Percentiles rank a stretch among this genome's conserved stretches.
Conservation (phyloP, 2,888 invertebrate species). For the Piscicola geometra region DNA sequence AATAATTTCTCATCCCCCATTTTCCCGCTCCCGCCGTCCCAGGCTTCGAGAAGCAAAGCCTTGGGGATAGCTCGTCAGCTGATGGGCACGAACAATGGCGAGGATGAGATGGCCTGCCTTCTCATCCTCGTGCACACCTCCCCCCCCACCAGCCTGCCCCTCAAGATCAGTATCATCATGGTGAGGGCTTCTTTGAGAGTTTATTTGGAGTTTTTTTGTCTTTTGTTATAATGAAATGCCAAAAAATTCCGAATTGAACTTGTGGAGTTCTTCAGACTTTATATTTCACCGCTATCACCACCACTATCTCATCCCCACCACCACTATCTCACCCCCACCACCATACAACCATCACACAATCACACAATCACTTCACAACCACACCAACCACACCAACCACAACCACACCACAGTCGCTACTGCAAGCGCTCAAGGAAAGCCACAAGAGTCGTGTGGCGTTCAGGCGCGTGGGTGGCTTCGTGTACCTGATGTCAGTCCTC, state of each 20-base stretch:
- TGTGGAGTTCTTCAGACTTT: too few relatives aligned
- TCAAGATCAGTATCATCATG: slow-evolving; percentile 80
- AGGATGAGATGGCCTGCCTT: slow-evolving; percentile 90
- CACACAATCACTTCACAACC: neutral
- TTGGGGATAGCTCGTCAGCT: slow-evolving; percentile 62
- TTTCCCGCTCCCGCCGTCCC: slow-evolving; percentile 45
- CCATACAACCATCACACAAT: neutral
- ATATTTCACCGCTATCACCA: too few relatives aligned
- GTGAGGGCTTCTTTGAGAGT: slow-evolving; percentile 41
- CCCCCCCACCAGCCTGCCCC: slow-evolving; percentile 70
- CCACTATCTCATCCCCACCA: neutral
- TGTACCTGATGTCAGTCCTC: slow-evolving; percentile 90
- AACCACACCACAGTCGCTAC: slow-evolving; percentile 62
- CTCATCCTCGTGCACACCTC: slow-evolving; percentile 87
- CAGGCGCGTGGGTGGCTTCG: slow-evolving; percentile 94
- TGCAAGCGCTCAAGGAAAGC: slow-evolving; percentile 85
- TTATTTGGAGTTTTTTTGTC: too few relatives aligned
- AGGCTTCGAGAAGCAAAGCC: slow-evolving; percentile 65
- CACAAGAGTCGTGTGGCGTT: slow-evolving; percentile 93
- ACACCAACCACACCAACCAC: neutral
- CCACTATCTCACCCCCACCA: neutral
- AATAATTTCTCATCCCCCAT: too few relatives aligned
- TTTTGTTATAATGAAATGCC: too few relatives aligned
- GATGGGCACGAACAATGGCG: slow-evolving; percentile 74
- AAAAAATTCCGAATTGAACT: too few relatives aligned